phyloP scores from a whole-genome alignment of 2,888 invertebrate species.

The Pollenia griseotomentosa region DNA sequence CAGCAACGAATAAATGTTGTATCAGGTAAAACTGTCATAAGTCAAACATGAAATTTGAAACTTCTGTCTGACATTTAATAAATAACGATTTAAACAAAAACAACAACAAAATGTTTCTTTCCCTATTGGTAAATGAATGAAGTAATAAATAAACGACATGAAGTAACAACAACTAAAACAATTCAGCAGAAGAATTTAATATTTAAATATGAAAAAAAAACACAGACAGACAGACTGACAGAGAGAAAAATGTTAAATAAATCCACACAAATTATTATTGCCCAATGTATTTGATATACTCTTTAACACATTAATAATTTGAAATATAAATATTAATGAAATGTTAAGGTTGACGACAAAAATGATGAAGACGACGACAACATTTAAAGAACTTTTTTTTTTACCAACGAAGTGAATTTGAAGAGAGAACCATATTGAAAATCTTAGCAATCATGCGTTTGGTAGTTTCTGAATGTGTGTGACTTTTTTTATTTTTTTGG shows the following conservation, averaged over 20 bases:
- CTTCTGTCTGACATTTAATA: slow-evolving; percentile 74
- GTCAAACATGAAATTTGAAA: slow-evolving; percentile 75
- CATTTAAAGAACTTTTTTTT: slow-evolving; percentile 31
- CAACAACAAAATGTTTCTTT: slow-evolving; percentile 37
- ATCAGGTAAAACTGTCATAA: slow-evolving; percentile 75
- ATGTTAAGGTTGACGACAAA: slow-evolving; percentile 63
- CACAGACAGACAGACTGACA: not conserved
- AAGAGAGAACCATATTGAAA: slow-evolving; percentile 42
- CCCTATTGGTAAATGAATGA: slow-evolving; percentile 32
- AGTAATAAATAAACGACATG: slow-evolving; percentile 39
- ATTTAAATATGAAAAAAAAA: slow-evolving; percentile 12
- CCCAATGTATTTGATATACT: slow-evolving; percentile 41
- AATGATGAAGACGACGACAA: slow-evolving; percentile 67
- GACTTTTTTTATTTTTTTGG: not conserved
- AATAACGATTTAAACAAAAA: slow-evolving; percentile 70
- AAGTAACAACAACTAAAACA: slow-evolving; percentile 31
- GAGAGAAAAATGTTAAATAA: slow-evolving; percentile 40
- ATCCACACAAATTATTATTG: slow-evolving; percentile 34
- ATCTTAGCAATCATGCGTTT: slow-evolving; percentile 43
- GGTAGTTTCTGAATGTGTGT: slow-evolving; percentile 7
- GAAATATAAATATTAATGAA: slow-evolving; percentile 50
- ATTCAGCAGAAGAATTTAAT: slow-evolving; percentile 46
- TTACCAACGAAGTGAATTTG: not conserved
- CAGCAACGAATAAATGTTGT: slow-evolving; percentile 40
- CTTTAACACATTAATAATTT: slow-evolving; percentile 58